Conservation (phyloP, 1,140 invertebrate species). For the Protaetia brevitarsis region DNA sequence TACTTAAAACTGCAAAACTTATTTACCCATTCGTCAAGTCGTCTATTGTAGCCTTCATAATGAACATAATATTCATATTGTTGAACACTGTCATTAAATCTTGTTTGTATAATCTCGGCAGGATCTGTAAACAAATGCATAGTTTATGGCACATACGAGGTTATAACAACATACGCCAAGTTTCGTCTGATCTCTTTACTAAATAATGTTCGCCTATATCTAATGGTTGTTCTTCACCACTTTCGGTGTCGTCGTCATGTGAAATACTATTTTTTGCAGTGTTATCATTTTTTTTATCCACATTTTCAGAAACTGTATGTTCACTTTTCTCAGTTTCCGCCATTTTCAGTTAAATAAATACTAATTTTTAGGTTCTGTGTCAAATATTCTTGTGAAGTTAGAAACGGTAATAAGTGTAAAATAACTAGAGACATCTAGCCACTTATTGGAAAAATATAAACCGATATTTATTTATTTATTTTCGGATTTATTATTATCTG, state of each 20-base stretch:
- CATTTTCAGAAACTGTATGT: background rate
- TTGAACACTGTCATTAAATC: conserved; percentile 71
- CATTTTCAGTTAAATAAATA: background rate
- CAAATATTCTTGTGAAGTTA: background rate
- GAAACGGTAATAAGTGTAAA: background rate
- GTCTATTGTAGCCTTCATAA: conserved; percentile 91
- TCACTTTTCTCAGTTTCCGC: background rate
- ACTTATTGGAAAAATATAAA: too few relatives aligned
- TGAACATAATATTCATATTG: conserved; percentile 94
- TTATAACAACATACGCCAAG: conserved; percentile 71
- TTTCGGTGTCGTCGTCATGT: conserved; percentile 67
- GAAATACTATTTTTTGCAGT: conserved; percentile 30
- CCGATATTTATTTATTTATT: too few relatives aligned
- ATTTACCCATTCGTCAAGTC: conserved; percentile 95
- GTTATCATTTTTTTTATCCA: background rate
- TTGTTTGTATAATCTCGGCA: conserved; percentile 87
- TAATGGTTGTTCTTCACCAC: conserved; percentile 66
- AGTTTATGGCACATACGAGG: conserved; percentile 31
- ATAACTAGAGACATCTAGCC: too few relatives aligned
- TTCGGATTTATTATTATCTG: too few relatives aligned
- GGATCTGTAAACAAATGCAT: conserved; percentile 59
- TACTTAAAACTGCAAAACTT: background rate
- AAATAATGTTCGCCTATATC: conserved; percentile 91
- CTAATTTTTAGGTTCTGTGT: background rate
- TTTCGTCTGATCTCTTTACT: conserved; percentile 78